These are phyloP conservation scores for Channa argus DNA, from an alignment of 2,113 vertebrate genomes.

Conservation along the genomic window DNA sequence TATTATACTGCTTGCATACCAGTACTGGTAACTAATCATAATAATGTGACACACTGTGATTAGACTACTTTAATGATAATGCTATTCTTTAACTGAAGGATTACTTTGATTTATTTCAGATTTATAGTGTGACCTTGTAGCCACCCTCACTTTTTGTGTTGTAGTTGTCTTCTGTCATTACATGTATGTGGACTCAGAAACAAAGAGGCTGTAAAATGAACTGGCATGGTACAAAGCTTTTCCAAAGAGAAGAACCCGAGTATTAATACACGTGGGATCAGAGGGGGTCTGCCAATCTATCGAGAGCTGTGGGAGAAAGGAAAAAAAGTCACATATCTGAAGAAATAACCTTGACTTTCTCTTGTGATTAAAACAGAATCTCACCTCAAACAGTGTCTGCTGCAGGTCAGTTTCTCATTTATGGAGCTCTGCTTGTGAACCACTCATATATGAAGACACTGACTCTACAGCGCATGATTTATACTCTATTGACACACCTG, in stretches of 20 bases:
- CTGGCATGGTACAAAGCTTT: constrained; percentile 38
- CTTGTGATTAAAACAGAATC: constrained; percentile 69
- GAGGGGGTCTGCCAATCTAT: constrained; percentile 36
- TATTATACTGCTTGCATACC: no score
- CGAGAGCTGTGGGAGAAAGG: constrained; percentile 5
- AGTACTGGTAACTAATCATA: no score
- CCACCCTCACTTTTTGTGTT: no score
- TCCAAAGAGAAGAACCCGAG: constrained; percentile 28
- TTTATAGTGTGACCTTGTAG: no score
- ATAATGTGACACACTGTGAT: no score
- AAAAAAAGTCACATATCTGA: constrained; percentile 35
- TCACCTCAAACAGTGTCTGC: constrained; percentile 60
- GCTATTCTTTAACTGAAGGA: no score
- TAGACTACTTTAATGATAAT: no score
- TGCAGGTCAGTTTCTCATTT: constrained; percentile 74
- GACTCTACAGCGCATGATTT: constrained; percentile 69
- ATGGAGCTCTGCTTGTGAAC: constrained; percentile 68
- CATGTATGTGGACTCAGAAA: constrained; percentile 38
- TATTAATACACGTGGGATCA: constrained; percentile 61
- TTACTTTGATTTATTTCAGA: no score
- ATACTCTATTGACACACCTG: constrained; percentile 70
- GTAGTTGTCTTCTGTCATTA: no score
- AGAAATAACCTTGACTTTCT: constrained; percentile 76
- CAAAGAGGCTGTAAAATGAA: constrained; percentile 67
- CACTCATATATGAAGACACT: constrained; percentile 30